Percentiles rank a stretch among this genome's conserved stretches.
Conservation (phyloP, 53 echinoderm and acorn worm genomes). For the Patiria pectinifera region DNA sequence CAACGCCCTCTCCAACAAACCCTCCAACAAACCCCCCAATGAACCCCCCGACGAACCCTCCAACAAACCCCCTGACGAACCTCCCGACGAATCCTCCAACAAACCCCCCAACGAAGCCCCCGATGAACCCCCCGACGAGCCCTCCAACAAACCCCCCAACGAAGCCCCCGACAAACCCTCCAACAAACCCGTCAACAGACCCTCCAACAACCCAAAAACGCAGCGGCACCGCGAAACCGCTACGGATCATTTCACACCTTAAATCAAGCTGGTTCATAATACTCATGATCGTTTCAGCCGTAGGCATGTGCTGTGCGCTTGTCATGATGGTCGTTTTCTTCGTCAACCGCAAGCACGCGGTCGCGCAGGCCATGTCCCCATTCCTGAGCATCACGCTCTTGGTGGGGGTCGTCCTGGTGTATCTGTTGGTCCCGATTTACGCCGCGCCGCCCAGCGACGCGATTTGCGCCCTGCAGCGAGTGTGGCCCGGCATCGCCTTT, state of each 20-base stretch:
- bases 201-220: background rate
- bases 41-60: background rate
- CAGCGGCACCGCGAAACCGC: background rate
- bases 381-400: constrained; percentile 73
- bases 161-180: background rate
- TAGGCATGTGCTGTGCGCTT: constrained; percentile 60
- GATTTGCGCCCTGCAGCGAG: constrained; percentile 63
- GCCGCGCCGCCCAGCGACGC: constrained; percentile 34
- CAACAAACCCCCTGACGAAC: background rate
- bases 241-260: background rate
- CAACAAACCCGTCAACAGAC: background rate
- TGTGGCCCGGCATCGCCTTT: constrained; percentile 46
- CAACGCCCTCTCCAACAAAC: background rate
- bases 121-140: no score
- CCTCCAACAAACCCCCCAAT: background rate
- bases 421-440: constrained; percentile 60
- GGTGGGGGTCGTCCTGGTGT: constrained; percentile 68
- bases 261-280: constrained; percentile 61
- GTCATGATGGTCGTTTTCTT: constrained; percentile 61
- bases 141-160: no score
- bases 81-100: background rate
- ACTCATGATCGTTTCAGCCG: constrained; percentile 53
- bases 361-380: constrained; percentile 67
- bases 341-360: constrained; percentile 51
- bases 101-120: no score